Percentiles rank a stretch among this genome's conserved stretches.
phyloP scores from a whole-genome alignment of 2,797 vertebrate genomes.

The Austrolebias charrua region DNA sequence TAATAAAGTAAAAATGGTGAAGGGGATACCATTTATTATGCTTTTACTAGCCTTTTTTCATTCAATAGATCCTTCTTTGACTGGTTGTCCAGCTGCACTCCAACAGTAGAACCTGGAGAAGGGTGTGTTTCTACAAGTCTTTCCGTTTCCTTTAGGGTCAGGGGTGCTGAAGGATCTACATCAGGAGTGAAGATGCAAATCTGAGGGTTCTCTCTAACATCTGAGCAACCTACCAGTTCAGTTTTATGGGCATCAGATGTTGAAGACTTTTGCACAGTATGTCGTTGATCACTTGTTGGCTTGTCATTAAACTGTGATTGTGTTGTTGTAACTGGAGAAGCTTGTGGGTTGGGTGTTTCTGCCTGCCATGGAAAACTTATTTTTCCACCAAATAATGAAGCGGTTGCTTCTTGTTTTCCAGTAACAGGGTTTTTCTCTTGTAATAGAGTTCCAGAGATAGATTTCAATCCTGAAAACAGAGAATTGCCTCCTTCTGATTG shows the following conservation, averaged over 20 bases:
- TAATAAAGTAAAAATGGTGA: constrained; percentile 88
- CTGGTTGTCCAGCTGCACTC: constrained; percentile 77
- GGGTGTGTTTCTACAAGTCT: constrained; percentile 75
- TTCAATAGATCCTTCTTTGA: constrained; percentile 79
- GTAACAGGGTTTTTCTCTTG: constrained; percentile 80
- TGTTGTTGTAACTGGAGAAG: constrained; percentile 59
- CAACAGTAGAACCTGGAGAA: constrained; percentile 69
- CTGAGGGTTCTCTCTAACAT: constrained; percentile 58
- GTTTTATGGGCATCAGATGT: constrained; percentile 53
- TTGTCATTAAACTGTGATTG: constrained; percentile 69
- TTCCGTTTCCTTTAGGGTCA: constrained; percentile 70
- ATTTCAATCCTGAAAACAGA: constrained; percentile 87
- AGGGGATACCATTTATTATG: constrained; percentile 89
- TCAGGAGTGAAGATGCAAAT: constrained; percentile 74
- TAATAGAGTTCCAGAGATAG: constrained; percentile 86
- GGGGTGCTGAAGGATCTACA: constrained; percentile 75
- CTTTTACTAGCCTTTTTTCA: constrained; percentile 93
- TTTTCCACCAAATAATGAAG: constrained; percentile 85
- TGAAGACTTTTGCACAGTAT: constrained; percentile 52
- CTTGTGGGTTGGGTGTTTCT: constrained; percentile 66
- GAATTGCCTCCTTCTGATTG: constrained; percentile 71
- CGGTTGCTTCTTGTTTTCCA: constrained; percentile 67
- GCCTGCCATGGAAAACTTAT: constrained; percentile 84
- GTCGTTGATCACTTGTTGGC: constrained; percentile 47
- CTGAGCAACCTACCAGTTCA: constrained; percentile 68